Evolutionary conservation across 2,797 vertebrate species (phyloP).

Genomic region (Smutsia temminckii): DNA sequence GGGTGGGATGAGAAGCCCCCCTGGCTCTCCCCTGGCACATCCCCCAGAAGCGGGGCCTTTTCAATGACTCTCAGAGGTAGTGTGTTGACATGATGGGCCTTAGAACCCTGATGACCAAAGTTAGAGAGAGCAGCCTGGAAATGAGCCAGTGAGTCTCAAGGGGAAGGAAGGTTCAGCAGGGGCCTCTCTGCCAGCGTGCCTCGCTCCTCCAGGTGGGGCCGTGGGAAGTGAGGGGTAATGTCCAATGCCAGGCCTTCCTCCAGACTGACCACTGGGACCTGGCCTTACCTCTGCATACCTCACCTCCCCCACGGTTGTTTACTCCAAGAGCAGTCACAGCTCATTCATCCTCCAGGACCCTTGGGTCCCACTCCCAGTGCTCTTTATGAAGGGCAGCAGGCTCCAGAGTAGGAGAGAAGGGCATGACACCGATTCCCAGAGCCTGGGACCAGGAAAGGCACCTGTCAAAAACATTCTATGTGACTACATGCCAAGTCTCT

Average conservation of each 20-base stretch:
- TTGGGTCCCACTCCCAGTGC: background rate
- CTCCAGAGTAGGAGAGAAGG: background rate
- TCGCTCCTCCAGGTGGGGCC: background rate
- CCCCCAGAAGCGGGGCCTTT: conserved; percentile 25
- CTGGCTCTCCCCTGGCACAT: background rate
- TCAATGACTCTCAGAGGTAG: background rate
- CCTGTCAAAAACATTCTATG: background rate
- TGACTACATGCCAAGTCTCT: background rate
- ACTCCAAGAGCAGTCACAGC: background rate
- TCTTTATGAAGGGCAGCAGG: background rate
- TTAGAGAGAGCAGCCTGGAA: background rate
- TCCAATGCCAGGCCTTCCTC: background rate
- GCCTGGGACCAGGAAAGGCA: background rate
- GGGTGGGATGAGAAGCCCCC: conserved; percentile 9
- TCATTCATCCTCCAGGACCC: background rate
- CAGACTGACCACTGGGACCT: background rate
- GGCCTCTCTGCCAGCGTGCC: background rate
- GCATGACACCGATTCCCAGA: background rate
- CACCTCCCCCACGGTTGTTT: background rate
- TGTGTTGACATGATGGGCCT: background rate
- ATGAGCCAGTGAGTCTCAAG: background rate
- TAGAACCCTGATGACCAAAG: background rate
- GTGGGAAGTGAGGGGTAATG: background rate
- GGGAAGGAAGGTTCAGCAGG: background rate
- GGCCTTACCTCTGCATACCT: background rate